These are phyloP conservation scores for Hypotaenidia philippensis DNA, from an alignment of 2,797 vertebrate genomes.

Conservation along the genomic window DNA sequence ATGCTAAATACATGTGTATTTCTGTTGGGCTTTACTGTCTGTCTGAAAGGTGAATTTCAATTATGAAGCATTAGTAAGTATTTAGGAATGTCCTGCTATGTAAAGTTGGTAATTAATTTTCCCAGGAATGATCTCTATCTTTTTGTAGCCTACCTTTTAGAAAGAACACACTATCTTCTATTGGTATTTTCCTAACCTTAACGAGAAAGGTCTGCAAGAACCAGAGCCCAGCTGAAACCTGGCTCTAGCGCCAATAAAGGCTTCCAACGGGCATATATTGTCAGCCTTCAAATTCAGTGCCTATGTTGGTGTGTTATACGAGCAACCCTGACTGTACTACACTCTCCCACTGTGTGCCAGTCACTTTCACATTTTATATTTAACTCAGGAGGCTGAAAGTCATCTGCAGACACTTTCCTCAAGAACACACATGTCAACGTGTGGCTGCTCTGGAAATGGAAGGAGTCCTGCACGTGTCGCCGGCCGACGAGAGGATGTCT, in stretches of 20 bases:
- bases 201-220: not conserved
- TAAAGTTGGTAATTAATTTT: not conserved
- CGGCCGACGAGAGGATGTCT: not conserved
- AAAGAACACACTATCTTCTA: not conserved
- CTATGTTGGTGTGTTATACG: fast-evolving
- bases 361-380: fast-evolving
- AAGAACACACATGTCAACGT: fast-evolving
- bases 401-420: not conserved
- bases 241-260: not conserved
- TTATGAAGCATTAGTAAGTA: not conserved
- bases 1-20: not conserved
- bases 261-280: not conserved
- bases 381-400: not conserved
- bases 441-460: not conserved
- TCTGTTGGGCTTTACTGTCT: not conserved
- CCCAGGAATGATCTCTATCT: not conserved
- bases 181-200: not conserved
- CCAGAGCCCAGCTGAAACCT: not conserved
- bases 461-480: not conserved
- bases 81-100: not conserved
- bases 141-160: not conserved
- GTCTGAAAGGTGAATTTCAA: not conserved
- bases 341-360: not conserved
- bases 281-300: not conserved
- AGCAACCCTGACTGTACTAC: not conserved